phyloP scores from a whole-genome alignment of 2,797 vertebrate species.

The Eulemur albifrons region DNA sequence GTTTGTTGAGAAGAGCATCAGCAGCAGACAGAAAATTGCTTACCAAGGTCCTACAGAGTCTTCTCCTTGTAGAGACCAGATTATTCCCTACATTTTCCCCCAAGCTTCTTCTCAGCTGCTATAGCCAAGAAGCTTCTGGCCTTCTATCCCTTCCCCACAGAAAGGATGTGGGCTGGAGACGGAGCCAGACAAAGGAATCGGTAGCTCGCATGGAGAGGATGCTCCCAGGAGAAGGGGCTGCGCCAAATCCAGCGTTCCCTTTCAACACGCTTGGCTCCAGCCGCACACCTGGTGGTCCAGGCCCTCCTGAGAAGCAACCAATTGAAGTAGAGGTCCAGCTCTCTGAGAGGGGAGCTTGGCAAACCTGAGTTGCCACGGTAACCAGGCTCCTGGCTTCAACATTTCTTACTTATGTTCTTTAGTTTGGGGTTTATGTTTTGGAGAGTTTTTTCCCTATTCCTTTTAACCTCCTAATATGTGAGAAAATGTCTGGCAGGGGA shows the following conservation, averaged over 20 bases:
- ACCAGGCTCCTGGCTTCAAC: slow-evolving; percentile 45
- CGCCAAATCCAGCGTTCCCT: slow-evolving; percentile 49
- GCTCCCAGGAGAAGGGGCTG: not conserved
- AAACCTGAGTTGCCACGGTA: slow-evolving; percentile 59
- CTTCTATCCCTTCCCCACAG: not conserved
- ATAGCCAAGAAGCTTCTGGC: slow-evolving; percentile 20
- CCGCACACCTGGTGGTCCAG: not conserved
- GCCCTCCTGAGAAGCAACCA: not conserved
- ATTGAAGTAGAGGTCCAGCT: slow-evolving; percentile 49
- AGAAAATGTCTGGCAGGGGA: slow-evolving; percentile 46
- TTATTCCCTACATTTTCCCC: not conserved
- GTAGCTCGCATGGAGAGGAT: not conserved
- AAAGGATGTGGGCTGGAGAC: not conserved
- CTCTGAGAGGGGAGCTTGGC: slow-evolving; percentile 47
- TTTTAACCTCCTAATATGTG: slow-evolving; percentile 59
- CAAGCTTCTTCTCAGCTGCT: not conserved
- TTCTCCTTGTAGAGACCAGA: slow-evolving; percentile 10
- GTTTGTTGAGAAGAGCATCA: not conserved
- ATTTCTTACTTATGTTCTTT: slow-evolving; percentile 58
- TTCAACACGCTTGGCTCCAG: slow-evolving; percentile 43
- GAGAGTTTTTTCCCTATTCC: not conserved
- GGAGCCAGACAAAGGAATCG: slow-evolving; percentile 41
- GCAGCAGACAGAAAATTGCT: not conserved
- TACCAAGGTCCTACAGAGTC: not conserved
- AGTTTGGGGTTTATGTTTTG: slow-evolving; percentile 61